A percentile compares a stretch with the other conserved stretches of the same genome.
Evolutionary conservation across 2,888 invertebrate genomes (phyloP).

Genomic region (Trissolcus brochymenae): DNA sequence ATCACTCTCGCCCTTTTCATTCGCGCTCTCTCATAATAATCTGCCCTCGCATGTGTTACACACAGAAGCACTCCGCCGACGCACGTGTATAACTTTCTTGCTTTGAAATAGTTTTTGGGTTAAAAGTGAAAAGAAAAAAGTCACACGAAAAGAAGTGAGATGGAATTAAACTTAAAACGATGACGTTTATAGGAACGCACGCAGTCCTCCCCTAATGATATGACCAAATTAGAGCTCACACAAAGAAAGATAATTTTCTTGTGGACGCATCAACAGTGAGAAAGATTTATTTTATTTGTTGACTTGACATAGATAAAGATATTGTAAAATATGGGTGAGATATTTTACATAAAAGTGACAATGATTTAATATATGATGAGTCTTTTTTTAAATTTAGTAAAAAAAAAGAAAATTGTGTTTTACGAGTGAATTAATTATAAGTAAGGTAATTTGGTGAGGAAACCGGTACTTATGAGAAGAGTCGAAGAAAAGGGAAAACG

Average conservation of each 20-base stretch:
- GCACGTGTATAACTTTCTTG: constrained; percentile 55
- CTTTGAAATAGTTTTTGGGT: constrained; percentile 23
- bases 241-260: constrained; percentile 10
- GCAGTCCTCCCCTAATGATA: constrained; percentile 42
- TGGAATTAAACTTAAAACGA: constrained; percentile 60
- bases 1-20: constrained; percentile 60
- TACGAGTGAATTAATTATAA: too few species aligned
- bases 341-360: not conserved
- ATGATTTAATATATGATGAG: too few species aligned
- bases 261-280: constrained; percentile 6
- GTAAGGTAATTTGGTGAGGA: not conserved
- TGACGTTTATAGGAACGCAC: constrained; percentile 60
- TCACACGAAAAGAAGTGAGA: constrained; percentile 33
- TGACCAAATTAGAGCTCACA: constrained; percentile 49
- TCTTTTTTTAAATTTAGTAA: too few species aligned
- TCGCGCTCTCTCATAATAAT: constrained; percentile 47
- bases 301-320: too few species aligned
- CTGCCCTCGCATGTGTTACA: constrained; percentile 52
- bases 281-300: too few species aligned
- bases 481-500: constrained; percentile 11
- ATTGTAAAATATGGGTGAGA: constrained; percentile 23
- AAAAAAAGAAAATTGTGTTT: too few species aligned
- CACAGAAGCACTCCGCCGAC: constrained; percentile 27
- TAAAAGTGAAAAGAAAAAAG: constrained; percentile 24
- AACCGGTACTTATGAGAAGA: constrained; percentile 2